Evolutionary conservation across 2,797 vertebrate genomes (phyloP), one percentile per base, ranked within the genome.

Genomic region (Acanthis flammea): DNA sequence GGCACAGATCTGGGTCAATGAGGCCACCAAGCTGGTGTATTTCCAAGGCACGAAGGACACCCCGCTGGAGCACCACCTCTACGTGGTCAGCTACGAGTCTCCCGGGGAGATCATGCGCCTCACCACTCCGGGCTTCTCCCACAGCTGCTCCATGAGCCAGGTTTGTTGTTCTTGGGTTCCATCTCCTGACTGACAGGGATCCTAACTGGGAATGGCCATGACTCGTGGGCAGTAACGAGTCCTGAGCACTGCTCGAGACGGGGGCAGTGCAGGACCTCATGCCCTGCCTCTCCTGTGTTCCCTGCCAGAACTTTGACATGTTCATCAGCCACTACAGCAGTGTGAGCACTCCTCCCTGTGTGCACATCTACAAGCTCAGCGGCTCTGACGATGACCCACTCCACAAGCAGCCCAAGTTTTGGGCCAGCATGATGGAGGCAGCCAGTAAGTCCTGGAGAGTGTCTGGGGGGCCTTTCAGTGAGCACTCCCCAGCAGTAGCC

Each of bases 381-480:
- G 98, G 98, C 88, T 96, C 98, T 0, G 99, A 99, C 0, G 97
- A 98, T 0, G 98, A 99, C 95, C 98, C 98, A 0, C 97, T 99
- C 41, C 98, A 98, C 97, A 98, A 98, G 95, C 98, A 98, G 60
- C 99, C 99, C 2, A 99, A 99, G 71, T 99, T 99, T 91, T 99
- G 99, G 99, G 99, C 99, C 92, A 99, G 99, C 97, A 99, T 99
- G 99, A 99, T 99, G 99, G 99, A 99, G 94, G 98, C 99, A 6
- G 98, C 99, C 98, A 99, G 99, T 99, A 97, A 98, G 98, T 94
- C 13, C 79, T 6, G 17, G 12, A 14, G 63, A 37, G 25, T 0
- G n/a, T 12, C 45, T 19, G 3, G 1, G 33, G 25, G 33, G 7
- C 10, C 6, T 37, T 13, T 5, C 30, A 54, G 53, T 21, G 51